phyloP scores from a whole-genome alignment of 1,140 invertebrate species.

The Ganaspis sp. region DNA sequence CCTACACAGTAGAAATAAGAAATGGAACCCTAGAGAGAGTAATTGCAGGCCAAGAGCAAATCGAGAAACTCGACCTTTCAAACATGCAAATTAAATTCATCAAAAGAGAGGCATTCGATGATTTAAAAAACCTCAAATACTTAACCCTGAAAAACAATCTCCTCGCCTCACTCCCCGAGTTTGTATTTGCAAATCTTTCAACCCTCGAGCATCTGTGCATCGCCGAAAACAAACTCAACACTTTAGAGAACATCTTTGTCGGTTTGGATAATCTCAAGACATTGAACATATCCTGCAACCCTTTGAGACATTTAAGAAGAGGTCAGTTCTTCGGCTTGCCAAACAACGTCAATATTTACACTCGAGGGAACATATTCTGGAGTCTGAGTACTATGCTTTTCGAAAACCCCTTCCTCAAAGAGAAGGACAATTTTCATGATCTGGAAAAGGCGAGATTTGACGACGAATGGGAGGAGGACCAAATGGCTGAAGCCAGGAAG shows the following conservation, averaged over 20 bases:
- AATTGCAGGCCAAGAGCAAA: not conserved
- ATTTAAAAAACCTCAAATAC: constrained; percentile 45
- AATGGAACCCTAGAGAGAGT: constrained; percentile 49
- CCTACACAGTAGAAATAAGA: constrained; percentile 44
- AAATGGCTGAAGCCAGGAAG: not conserved
- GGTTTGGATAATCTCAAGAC: constrained; percentile 54
- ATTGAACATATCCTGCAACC: constrained; percentile 56
- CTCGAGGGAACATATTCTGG: constrained; percentile 47
- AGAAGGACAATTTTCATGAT: constrained; percentile 42
- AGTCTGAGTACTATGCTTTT: constrained; percentile 56
- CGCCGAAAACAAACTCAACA: constrained; percentile 53
- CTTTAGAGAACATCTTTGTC: constrained; percentile 48
- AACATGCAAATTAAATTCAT: constrained; percentile 38
- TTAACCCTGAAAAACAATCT: constrained; percentile 55
- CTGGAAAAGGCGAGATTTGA: constrained; percentile 41
- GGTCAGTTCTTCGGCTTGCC: constrained; percentile 55
- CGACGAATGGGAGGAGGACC: not conserved
- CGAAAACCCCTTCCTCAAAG: constrained; percentile 53
- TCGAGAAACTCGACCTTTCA: constrained; percentile 46
- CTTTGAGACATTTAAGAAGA: constrained; percentile 46
- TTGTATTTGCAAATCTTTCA: constrained; percentile 58
- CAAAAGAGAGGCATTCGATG: constrained; percentile 53
- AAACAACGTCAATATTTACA: constrained; percentile 45
- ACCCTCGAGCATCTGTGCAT: constrained; percentile 50
- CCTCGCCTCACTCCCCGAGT: constrained; percentile 49